These are phyloP conservation scores for Epinotia demarniana DNA, from an alignment of 2,888 invertebrate genomes.

Conservation along the genomic window DNA sequence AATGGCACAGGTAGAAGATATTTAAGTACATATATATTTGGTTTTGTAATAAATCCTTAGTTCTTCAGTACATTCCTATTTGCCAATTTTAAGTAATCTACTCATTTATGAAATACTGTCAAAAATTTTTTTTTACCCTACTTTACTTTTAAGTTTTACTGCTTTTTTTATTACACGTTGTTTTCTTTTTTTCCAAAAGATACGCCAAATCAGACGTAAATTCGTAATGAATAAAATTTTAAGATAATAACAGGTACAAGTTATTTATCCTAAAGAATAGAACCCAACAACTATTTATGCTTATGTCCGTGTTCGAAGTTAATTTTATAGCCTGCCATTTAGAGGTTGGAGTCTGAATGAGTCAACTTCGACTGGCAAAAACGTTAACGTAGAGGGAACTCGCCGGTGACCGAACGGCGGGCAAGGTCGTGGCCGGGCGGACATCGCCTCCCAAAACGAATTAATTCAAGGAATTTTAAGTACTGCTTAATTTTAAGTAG, in stretches of 20 bases:
- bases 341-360: conserved; percentile 57
- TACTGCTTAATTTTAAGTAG: conserved; percentile 13
- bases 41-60: too few relatives aligned
- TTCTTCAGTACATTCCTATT: too few relatives aligned
- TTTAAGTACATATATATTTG: too few relatives aligned
- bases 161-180: not conserved
- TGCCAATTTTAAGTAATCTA: too few relatives aligned
- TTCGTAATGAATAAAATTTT: too few relatives aligned
- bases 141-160: too few relatives aligned
- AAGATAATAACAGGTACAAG: not conserved
- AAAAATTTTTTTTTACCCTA: too few relatives aligned
- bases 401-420: conserved; percentile 65
- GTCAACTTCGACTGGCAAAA: conserved; percentile 72
- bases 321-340: conserved; percentile 33
- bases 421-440: conserved; percentile 76
- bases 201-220: not conserved
- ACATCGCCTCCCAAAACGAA: conserved; percentile 71
- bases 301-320: conserved; percentile 17
- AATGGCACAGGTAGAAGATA: not conserved
- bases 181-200: not conserved
- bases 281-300: conserved; percentile 4
- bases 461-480: conserved; percentile 49
- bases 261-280: not conserved
- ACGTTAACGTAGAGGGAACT: conserved; percentile 65
- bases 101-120: too few relatives aligned